Percentiles rank a stretch among this genome's conserved stretches.
Conservation (phyloP, 2,888 invertebrate genomes). For the Zaprionus lineosus region DNA sequence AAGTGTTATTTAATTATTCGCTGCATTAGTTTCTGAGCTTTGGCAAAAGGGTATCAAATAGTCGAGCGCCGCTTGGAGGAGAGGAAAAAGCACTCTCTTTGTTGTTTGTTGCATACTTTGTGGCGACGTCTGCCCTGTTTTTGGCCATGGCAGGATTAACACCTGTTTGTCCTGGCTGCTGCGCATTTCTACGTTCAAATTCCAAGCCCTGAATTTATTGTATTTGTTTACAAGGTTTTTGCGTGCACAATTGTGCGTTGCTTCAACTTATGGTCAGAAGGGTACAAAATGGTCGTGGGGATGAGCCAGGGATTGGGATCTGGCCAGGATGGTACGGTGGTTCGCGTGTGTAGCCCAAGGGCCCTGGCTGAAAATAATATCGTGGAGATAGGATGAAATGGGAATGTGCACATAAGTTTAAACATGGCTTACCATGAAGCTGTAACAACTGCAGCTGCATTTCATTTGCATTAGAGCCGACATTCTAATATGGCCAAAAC, state of each 20-base stretch:
- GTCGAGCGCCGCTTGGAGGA: not conserved
- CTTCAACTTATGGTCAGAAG: conserved; percentile 48
- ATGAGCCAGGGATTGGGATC: too few species aligned
- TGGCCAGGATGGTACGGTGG: not conserved
- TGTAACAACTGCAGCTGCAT: conserved; percentile 34
- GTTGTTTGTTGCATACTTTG: conserved; percentile 39
- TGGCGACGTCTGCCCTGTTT: conserved; percentile 20
- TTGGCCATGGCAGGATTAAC: conserved; percentile 68
- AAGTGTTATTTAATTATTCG: too few species aligned
- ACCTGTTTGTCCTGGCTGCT: conserved; percentile 69
- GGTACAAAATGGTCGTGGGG: conserved; percentile 18
- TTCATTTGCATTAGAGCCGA: conserved; percentile 66
- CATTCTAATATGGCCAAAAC: conserved; percentile 37
- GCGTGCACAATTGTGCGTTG: conserved; percentile 66
- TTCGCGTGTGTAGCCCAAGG: not conserved
- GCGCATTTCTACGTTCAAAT: conserved; percentile 55
- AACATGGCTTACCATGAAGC: conserved; percentile 35
- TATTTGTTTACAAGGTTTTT: conserved; percentile 75
- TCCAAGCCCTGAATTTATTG: conserved; percentile 70
- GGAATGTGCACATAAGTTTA: conserved; percentile 59
- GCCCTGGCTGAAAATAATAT: conserved; percentile 67
- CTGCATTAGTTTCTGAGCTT: too few species aligned
- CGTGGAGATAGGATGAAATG: conserved; percentile 65
- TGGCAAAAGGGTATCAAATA: not conserved
- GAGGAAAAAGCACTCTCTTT: not conserved